Evolutionary conservation across 2,113 vertebrate species (phyloP).

Genomic region (Lonchura striata): DNA sequence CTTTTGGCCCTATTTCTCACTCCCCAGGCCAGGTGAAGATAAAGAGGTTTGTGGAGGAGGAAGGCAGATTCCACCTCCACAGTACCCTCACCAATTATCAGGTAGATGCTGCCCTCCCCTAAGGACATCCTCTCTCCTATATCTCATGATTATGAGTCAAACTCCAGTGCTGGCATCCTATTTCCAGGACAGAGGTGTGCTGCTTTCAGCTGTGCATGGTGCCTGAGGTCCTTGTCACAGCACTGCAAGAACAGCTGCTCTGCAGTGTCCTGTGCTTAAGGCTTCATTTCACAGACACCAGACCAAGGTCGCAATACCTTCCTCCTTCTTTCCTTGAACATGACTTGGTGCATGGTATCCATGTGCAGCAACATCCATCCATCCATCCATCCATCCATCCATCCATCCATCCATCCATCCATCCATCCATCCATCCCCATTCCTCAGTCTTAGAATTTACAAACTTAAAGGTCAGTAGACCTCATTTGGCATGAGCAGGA

Average conservation of each 20-base stretch:
- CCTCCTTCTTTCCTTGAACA: not conserved
- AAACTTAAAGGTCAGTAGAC: not conserved
- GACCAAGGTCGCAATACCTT: not conserved
- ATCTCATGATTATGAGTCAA: not conserved
- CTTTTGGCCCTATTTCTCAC: not conserved
- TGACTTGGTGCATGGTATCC: not conserved
- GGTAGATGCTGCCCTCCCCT: not conserved
- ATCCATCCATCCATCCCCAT: not conserved
- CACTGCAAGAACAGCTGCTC: not conserved
- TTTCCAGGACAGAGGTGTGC: not conserved
- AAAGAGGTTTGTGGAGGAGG: not conserved
- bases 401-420: not conserved
- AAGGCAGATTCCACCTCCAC: not conserved
- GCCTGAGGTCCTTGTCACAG: not conserved
- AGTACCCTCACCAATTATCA: not conserved
- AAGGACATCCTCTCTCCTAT: not conserved
- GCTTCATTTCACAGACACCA: not conserved
- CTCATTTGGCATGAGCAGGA: not conserved
- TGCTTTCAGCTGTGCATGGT: not conserved
- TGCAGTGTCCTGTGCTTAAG: not conserved
- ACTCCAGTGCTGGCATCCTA: not conserved
- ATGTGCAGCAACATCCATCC: not conserved
- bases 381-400: not conserved
- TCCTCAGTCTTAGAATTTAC: not conserved
- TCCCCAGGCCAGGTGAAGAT: not conserved